Base-by-base conservation (phyloP, 1,140 invertebrate genomes). In the Drosophila hydei region DNA sequence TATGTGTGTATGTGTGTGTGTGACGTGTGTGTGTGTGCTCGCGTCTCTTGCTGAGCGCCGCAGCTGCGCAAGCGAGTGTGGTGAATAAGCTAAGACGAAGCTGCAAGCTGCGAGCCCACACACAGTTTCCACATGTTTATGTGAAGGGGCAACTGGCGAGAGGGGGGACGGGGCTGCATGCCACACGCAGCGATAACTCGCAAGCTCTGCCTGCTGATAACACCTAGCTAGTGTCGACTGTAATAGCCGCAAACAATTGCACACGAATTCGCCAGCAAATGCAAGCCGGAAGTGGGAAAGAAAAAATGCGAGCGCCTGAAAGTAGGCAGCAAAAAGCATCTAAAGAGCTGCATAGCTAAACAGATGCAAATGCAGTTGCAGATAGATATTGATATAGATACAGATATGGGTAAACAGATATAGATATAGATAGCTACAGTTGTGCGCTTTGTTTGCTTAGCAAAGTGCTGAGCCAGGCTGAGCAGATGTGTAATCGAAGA, bases 71-170 rank as follows among this genome's bases (percentile, higher is more conserved):
- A 58, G 18, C 33, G 18, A 4, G 19, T 43, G 62, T 85, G 81
- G 83, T 85, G 74, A 69, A 56, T 87, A 33, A 33, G 11, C 30
- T 3, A 33, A 33, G 11, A 33, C 30, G 30, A 33, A 33, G 30
- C 30, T 77, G 4, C 40, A 16, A 30, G 25, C 48, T 16, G 56
- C 23, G 19, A 50, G 38, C 64, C 23, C 50, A 36, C 43, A 33
- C 56, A n/a, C 47, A 68, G 55, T 81, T 87, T 87, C 81, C 87
- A 87, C 81, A 87, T 87, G 74, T 77, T 77, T 81, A 40, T 77
- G 71, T n/a, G 14, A 27, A 7, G 14, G 23, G 14, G 14, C 9
- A 51, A 75, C 38, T 33, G 51, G 25, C 18, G 18, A n/a, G 11
- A 14, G 27, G 27, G 25, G 16, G 48, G 12, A 19, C 36, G 38